Base-by-base conservation (phyloP, 2,113 vertebrate species). In the Rhinichthys klamathensis region DNA sequence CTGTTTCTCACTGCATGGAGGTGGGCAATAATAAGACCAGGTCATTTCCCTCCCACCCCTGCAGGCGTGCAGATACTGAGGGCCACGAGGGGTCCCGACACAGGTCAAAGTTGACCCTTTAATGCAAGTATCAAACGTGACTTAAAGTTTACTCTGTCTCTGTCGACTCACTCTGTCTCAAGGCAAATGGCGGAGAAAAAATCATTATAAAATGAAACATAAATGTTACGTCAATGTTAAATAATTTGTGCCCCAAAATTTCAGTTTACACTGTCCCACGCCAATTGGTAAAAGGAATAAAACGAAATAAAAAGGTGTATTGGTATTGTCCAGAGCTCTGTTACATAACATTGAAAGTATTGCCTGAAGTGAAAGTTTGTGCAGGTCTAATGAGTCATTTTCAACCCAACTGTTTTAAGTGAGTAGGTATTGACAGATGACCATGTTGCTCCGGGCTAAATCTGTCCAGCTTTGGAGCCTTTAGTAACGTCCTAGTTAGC, bases 401-500 rank as follows among this genome's bases (percentile, higher is more conserved):
- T 41, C 8, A 41, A 41, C 38, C 38, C 7, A 41, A 41, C 38
- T 41, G 38, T 41, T 41, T 41, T 41, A 41, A 41, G 38, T 9
- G 41, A 41, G 56, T 80, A 11, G 69, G 10, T 84, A 86, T 82
- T 86, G 84, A 84, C 88, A 82, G 63, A 70, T 77, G 32, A 61
- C 84, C 78, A 85, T 89, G 12, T 74, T 85, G 38, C 86, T 44
- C 15, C 15, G 15, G 79, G 58, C 41, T 54, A 32, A 75, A 60
- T 46, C 70, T 32, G 35, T 41, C 46, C 35, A 13, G 54, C 16
- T 77, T 85, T 70, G 56, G 70, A 84, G 56, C 49, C 23, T 35
- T 84, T 80, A 84, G 38, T 80, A 60, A 87, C 32, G 27, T 35
- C 58, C 51, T 69, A 82, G 61, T 80, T 60, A 75, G 21, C 35